Base-by-base conservation (phyloP, 2,113 vertebrate genomes). In the Helogale parvula region DNA sequence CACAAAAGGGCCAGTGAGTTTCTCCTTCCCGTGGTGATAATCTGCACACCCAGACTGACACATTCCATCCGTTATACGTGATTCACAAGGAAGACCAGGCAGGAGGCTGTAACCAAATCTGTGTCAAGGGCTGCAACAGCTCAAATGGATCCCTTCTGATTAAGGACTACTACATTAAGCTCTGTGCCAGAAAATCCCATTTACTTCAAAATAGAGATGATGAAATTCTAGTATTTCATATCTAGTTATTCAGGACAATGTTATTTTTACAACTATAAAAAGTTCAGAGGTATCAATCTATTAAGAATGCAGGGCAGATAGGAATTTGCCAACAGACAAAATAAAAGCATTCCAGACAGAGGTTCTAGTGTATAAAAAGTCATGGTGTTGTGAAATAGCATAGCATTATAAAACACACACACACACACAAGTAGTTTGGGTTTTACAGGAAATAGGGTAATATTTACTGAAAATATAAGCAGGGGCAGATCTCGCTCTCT, bases 301-400 rank as follows among this genome's bases (percentile, higher is more conserved):
- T 68, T 45, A 94, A 96, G 69, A 95, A 98, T 90, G 50, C 3
- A 14, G 15, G 25, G 47, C 15, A 93, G n/a, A 76, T 35, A 33
- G 27, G 60, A 82, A 72, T 93, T 80, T 77, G 79, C 35, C 92
- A 89, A 72, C 21, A 86, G 77, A 97, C n/a, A 76, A 93, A 95
- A 79, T 65, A 86, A 95, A 52, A 93, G 63, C 54, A 54, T 85
- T 88, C 63, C 72, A 90, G 84, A 63, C 45, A 7, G 76, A 88
- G 57, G 25, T 83, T n/a, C 33, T 47, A 88, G 31, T 2, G 15
- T 13, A 7, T 13, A 69, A 95, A 91, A 93, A 76, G 45, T 74
- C 47, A 69, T 0, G 5, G 33, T 52, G 10, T 90, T 96, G 79
- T 86, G 79, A 86, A 97, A 96, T 1, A 96, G 69, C 19, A 21